Evolutionary conservation across 2,113 vertebrate species (phyloP).

Genomic region (Ptilonorhynchus violaceus): DNA sequence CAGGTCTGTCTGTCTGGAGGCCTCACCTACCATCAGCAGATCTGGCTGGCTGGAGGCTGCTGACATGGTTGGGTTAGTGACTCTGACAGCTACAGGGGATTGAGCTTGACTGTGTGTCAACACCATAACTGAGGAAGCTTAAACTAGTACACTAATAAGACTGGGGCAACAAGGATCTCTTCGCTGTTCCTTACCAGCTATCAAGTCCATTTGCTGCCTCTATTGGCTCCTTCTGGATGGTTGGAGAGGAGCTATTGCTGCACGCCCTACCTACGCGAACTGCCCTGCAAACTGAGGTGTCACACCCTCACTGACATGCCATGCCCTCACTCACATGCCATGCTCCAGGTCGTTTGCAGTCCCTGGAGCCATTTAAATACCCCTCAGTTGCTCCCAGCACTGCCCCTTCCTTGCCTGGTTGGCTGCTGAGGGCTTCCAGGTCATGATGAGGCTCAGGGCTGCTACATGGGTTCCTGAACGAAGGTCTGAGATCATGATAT

Average conservation of each 20-base stretch:
- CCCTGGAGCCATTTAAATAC: not conserved
- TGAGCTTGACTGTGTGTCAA: not conserved
- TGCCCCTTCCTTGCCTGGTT: not conserved
- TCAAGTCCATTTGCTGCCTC: accelerated
- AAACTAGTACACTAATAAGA: accelerated
- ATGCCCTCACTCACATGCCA: too few relatives aligned
- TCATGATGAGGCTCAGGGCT: accelerated
- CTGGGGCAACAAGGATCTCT: not conserved
- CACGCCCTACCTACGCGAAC: accelerated
- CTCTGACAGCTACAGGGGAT: not conserved
- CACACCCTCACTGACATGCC: not conserved
- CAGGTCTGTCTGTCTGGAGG: not conserved
- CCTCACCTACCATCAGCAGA: not conserved
- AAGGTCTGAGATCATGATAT: not conserved
- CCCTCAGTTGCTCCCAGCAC: not conserved
- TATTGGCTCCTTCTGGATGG: not conserved
- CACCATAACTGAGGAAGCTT: not conserved
- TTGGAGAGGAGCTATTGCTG: not conserved
- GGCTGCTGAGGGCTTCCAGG: accelerated
- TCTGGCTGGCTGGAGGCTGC: not conserved
- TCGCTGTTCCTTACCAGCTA: not conserved
- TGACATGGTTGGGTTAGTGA: not conserved
- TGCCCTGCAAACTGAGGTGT: not conserved
- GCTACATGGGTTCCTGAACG: not conserved
- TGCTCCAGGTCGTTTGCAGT: too few relatives aligned